Percentiles rank a stretch among this genome's conserved stretches.
Conservation (phyloP, 2,888 invertebrate genomes). For the Habroteleia sp. region DNA sequence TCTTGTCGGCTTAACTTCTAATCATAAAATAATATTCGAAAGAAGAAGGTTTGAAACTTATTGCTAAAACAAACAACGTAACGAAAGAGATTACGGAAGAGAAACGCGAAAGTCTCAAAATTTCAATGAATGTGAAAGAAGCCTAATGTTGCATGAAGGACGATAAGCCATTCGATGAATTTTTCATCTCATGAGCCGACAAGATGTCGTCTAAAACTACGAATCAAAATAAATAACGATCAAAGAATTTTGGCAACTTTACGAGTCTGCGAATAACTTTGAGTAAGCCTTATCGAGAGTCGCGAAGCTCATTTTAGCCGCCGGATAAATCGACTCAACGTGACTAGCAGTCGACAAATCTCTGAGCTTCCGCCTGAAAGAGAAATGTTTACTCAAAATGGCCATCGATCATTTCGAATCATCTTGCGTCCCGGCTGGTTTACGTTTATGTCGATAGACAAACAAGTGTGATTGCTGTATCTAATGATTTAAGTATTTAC, state of each 20-base stretch:
- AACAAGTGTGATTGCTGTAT: too few relatives aligned
- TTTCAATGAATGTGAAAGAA: slow-evolving; percentile 77
- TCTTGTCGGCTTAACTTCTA: too few relatives aligned
- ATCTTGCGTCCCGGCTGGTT: slow-evolving; percentile 45
- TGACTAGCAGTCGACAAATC: slow-evolving; percentile 76
- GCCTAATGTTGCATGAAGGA: slow-evolving; percentile 80
- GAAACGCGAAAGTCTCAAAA: slow-evolving; percentile 66
- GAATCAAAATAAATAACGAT: slow-evolving; percentile 74
- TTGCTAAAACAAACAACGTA: slow-evolving; percentile 43
- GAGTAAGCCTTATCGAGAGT: slow-evolving; percentile 60
- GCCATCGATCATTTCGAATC: slow-evolving; percentile 61
- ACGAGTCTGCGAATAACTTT: slow-evolving; percentile 59
- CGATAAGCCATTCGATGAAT: slow-evolving; percentile 79
- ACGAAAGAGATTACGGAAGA: slow-evolving; percentile 41
- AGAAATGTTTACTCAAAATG: slow-evolving; percentile 57
- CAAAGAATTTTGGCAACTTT: slow-evolving; percentile 64
- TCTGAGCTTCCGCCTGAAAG: slow-evolving; percentile 64
- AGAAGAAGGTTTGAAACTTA: slow-evolving; percentile 15
- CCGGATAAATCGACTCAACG: slow-evolving; percentile 76
- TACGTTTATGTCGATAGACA: slow-evolving; percentile 28
- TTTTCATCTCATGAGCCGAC: slow-evolving; percentile 63
- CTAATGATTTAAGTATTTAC: too few relatives aligned
- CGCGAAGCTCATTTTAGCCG: slow-evolving; percentile 68
- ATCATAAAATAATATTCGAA: slow-evolving; percentile 20
- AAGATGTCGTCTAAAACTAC: slow-evolving; percentile 65